Evolutionary conservation across 1,140 invertebrate species (phyloP).

Genomic region (Trinorchestia longiramus): DNA sequence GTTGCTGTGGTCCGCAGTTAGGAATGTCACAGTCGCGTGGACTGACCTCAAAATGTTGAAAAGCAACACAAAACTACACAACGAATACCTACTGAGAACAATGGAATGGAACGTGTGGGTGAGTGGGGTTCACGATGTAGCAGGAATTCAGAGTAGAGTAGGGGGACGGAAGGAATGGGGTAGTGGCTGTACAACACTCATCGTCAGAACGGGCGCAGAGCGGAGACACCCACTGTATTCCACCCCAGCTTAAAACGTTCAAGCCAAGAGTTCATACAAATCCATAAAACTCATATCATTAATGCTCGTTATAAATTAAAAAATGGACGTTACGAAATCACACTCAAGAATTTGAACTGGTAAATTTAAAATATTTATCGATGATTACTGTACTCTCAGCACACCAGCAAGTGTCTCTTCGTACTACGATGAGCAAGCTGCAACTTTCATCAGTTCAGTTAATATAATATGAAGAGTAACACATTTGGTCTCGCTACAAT

Average conservation of each 20-base stretch:
- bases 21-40: not conserved
- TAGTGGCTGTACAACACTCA: not conserved
- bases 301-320: not conserved
- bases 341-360: not conserved
- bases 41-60: not conserved
- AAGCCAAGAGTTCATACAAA: not conserved
- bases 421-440: not conserved
- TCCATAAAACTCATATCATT: not conserved
- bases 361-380: not conserved
- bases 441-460: not conserved
- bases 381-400: not conserved
- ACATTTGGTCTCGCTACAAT: not conserved
- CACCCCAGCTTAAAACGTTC: not conserved
- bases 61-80: not conserved
- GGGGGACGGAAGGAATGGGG: not conserved
- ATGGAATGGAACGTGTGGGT: not conserved
- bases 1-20: not conserved
- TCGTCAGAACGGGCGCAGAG: not conserved
- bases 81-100: not conserved
- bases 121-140: not conserved
- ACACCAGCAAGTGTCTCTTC: not conserved
- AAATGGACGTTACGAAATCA: not conserved
- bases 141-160: no score
- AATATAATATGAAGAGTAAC: not conserved
- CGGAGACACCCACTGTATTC: not conserved